phyloP scores from a whole-genome alignment of 2,113 vertebrate genomes.

The Perca flavescens region DNA sequence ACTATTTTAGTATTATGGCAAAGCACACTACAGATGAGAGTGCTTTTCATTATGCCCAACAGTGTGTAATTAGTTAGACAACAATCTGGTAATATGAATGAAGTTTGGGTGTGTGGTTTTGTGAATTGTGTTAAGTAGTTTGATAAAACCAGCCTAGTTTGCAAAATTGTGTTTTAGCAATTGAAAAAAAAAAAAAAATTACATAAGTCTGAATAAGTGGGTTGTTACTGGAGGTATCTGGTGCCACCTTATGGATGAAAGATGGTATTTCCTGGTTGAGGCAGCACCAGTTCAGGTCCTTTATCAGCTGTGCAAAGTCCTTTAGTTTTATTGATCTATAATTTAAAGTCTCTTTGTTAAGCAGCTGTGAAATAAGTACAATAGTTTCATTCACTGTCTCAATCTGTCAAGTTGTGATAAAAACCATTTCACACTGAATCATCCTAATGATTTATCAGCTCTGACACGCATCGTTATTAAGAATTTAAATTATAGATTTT shows the following conservation, averaged over 20 bases:
- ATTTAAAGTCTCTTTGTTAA: neutral
- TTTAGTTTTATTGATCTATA: neutral
- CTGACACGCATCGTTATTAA: neutral
- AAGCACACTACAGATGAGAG: no score
- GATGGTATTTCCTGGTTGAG: neutral
- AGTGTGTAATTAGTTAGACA: no score
- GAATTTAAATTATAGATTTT: neutral
- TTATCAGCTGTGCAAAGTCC: neutral
- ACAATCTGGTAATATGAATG: no score
- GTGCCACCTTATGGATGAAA: constrained; percentile 30
- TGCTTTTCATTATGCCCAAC: no score
- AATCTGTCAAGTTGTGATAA: neutral
- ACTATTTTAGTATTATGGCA: no score
- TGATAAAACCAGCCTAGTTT: no score
- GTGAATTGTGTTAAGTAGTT: no score
- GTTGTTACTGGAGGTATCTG: neutral
- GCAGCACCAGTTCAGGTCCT: neutral
- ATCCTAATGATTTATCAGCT: neutral
- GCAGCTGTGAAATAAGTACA: neutral
- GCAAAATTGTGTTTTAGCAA: no score
- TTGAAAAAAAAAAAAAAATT: no score
- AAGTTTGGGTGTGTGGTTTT: no score
- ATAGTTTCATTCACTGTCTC: no score
- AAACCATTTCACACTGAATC: neutral
- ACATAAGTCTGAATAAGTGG: neutral